phyloP scores from a whole-genome alignment of 1,140 invertebrate species.

The Heliconius congener region DNA sequence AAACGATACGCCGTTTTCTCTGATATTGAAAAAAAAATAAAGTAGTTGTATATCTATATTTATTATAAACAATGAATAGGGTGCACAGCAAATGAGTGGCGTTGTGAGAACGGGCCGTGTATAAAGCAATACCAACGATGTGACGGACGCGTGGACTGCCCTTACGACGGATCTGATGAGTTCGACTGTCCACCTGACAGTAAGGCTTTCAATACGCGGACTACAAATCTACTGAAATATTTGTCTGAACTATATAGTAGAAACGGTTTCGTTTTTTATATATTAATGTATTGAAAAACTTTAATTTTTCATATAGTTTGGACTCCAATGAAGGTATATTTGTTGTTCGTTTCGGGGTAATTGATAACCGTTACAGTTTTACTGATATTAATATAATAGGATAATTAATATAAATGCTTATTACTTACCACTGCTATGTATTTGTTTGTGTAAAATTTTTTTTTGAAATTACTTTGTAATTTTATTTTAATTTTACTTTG shows the following conservation, averaged over 20 bases:
- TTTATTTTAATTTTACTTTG: not conserved
- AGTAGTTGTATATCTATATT: constrained; percentile 8
- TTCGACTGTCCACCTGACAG: constrained; percentile 81
- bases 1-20: not conserved
- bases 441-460: too few species aligned
- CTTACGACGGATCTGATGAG: constrained; percentile 85
- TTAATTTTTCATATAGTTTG: not conserved
- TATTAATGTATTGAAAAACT: not conserved
- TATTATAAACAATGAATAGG: constrained; percentile 39
- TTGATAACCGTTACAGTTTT: not conserved
- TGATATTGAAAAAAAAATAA: not conserved
- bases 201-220: constrained; percentile 42
- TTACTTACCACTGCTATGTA: too few species aligned
- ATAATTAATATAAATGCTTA: too few species aligned
- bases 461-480: not conserved
- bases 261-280: not conserved
- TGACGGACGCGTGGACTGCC: constrained; percentile 85
- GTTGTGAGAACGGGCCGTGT: constrained; percentile 87
- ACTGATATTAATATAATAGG: too few species aligned
- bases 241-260: not conserved
- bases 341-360: not conserved
- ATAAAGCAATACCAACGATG: constrained; percentile 82
- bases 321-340: not conserved
- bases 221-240: constrained; percentile 21
- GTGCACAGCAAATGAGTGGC: constrained; percentile 75